Conservation (phyloP, 2,797 vertebrate genomes). For the Halcyon chelicuti region DNA sequence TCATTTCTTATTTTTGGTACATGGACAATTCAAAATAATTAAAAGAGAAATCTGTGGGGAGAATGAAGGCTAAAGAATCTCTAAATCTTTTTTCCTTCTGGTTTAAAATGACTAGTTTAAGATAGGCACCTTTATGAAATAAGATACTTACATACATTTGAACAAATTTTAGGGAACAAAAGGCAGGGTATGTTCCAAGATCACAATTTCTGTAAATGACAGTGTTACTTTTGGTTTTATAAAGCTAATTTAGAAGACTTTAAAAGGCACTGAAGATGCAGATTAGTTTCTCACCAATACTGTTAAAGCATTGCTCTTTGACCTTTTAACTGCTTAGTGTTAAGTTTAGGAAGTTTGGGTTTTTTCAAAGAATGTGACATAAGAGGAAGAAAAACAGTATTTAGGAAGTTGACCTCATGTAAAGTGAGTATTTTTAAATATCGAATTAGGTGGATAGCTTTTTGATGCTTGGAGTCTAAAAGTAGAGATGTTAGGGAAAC, state of each 20-base stretch:
- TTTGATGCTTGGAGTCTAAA: background rate
- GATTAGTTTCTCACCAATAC: background rate
- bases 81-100: background rate
- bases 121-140: background rate
- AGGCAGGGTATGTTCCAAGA: background rate
- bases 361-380: no score
- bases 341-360: background rate
- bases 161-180: background rate
- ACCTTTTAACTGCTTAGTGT: background rate
- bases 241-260: background rate
- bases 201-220: background rate
- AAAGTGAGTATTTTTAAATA: background rate
- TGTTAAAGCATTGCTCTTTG: background rate
- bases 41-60: background rate
- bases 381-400: background rate
- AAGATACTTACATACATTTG: background rate
- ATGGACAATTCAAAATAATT: background rate
- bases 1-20: background rate
- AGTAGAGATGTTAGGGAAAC: background rate
- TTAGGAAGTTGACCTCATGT: background rate
- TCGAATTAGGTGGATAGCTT: background rate
- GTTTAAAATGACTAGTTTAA: background rate
- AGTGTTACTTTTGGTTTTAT: background rate
- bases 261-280: background rate
- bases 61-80: background rate